Base-by-base conservation (phyloP, 2,113 vertebrate genomes). In the Odontophorus gujanensis region DNA sequence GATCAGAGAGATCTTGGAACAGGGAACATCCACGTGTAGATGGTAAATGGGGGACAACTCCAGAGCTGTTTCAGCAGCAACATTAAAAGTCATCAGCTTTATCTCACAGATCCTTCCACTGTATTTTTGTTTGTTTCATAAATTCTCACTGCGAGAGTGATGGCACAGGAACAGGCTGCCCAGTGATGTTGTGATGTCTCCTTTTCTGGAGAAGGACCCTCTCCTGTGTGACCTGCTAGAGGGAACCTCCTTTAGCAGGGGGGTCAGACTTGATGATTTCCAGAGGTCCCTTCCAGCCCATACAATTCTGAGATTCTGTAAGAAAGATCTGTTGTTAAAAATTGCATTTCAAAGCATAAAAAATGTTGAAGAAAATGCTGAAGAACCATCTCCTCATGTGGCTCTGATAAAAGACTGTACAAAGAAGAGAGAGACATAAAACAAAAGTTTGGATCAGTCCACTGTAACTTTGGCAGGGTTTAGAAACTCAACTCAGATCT, bases 361-460 rank as follows among this genome's bases (percentile, higher is more conserved):
- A 55, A 34, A 63, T 4, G 1, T 76, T 79, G 68, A 57, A 66
- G 25, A 80, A 82, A 85, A 76, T 50, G 30, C n/a, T 47, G 51
- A 59, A 82, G 72, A 93, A 24, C 14, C 26, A 51, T 4, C 19
- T 76, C 36, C 25, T 34, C 63, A 22, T 36, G n/a, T 87, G 74
- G 40, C 17, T 87, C 55, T 87, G 80, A 92, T 81, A 87, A 91
- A 91, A 85, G 42, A 21, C 20, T 18, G 16, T 24, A 26, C 16
- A 62, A 32, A 69, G 57, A 71, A 85, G 4, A 68, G 22, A 57
- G 9, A 77, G 30, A 38, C n/a, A 50, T 74, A n/a, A 91, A 92
- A 90, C 32, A 95, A 76, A 78, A 59, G 6, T 57, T 90, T 94
- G 79, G 47, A 90, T 69, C 81, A 90, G 80, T 90, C 53, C 88